Conservation (phyloP, 1,140 invertebrate genomes). For the Triops longicaudatus region DNA sequence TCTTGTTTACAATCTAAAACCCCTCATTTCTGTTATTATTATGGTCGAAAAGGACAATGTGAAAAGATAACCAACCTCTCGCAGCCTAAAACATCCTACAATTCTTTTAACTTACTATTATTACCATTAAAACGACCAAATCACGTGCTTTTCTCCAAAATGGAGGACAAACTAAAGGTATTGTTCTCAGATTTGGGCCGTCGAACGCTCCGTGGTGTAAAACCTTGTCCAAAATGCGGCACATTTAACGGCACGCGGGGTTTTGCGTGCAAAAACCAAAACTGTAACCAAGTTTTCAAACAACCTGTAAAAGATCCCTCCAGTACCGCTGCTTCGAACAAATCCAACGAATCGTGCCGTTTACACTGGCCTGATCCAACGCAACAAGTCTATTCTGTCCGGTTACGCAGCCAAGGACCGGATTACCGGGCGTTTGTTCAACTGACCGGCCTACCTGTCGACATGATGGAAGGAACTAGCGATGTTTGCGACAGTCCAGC, state of each 20-base stretch:
- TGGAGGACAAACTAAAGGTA: conserved; percentile 39
- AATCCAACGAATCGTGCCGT: neutral
- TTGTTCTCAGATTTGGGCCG: conserved; percentile 55
- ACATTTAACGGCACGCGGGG: conserved; percentile 66
- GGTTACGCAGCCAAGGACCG: conserved; percentile 56
- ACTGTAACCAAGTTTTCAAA: conserved; percentile 61
- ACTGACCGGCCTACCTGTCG: conserved; percentile 47
- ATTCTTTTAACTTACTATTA: neutral
- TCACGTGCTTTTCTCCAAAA: neutral
- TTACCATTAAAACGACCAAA: neutral
- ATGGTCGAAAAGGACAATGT: neutral
- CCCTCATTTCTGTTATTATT: neutral
- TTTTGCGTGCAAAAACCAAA: conserved; percentile 64
- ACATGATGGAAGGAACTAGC: conserved; percentile 42
- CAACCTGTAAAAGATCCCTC: conserved; percentile 53
- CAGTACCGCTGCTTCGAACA: neutral
- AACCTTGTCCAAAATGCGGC: conserved; percentile 69
- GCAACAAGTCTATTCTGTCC: conserved; percentile 57
- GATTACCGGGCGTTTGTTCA: conserved; percentile 68
- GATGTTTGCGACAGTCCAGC: conserved; percentile 42
- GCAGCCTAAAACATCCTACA: neutral
- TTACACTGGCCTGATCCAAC: conserved; percentile 1
- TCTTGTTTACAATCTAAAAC: neutral
- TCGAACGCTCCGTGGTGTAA: conserved; percentile 57
- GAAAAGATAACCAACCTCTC: neutral